phyloP scores from a whole-genome alignment of 2,113 vertebrate genomes.

The Dolichallabes microphthalmus region DNA sequence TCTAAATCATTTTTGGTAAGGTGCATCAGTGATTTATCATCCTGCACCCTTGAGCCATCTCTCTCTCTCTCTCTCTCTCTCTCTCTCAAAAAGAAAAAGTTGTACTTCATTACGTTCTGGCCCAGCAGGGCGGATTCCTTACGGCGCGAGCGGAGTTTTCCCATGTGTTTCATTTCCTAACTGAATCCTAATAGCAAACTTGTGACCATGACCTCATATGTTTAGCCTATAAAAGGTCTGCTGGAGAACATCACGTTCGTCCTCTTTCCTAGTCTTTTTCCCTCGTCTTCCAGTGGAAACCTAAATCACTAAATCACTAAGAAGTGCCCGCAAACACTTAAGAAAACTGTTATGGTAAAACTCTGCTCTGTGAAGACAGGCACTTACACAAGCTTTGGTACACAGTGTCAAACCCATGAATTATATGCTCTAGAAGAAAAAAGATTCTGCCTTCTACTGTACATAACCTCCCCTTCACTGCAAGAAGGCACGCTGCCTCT shows the following conservation, averaged over 20 bases:
- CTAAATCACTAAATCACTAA: background rate
- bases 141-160: background rate
- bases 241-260: background rate
- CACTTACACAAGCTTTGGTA: background rate
- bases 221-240: background rate
- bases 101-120: background rate
- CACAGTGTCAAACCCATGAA: background rate
- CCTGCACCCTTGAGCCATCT: background rate
- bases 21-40: background rate
- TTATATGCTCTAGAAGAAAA: background rate
- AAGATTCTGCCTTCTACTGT: background rate
- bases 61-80: background rate
- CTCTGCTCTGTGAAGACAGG: background rate
- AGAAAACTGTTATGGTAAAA: background rate
- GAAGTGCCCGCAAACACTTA: background rate
- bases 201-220: background rate
- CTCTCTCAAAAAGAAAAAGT: background rate
- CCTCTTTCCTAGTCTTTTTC: background rate
- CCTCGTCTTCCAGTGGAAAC: background rate
- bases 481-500: background rate
- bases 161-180: background rate
- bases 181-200: background rate
- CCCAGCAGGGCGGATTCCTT: background rate
- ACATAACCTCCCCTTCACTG: background rate
- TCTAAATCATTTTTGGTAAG: background rate